A percentile compares a stretch with the other conserved stretches of the same genome.
Evolutionary conservation across 2,888 invertebrate genomes (phyloP).

Genomic region (Drosophila multiciliata): DNA sequence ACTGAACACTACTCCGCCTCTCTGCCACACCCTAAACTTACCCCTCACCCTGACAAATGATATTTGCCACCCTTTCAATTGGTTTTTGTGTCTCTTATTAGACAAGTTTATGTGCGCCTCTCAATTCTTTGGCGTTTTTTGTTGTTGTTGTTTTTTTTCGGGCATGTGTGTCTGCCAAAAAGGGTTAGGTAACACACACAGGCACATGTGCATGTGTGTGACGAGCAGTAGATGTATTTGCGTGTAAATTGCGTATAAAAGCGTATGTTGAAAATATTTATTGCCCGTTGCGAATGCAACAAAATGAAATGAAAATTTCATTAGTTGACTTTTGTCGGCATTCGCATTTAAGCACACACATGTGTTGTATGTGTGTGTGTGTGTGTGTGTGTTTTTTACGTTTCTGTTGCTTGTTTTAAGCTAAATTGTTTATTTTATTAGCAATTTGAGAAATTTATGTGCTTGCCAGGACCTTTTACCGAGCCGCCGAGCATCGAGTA

Average conservation of each 20-base stretch:
- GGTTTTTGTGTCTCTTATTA: constrained; percentile 67
- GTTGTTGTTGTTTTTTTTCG: constrained; percentile 26
- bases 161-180: constrained; percentile 39
- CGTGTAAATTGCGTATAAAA: constrained; percentile 82
- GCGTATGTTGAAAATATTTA: constrained; percentile 83
- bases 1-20: not conserved
- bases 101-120: constrained; percentile 69
- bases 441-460: constrained; percentile 78
- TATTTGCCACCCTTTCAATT: constrained; percentile 44
- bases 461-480: constrained; percentile 23
- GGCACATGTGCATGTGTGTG: constrained; percentile 48
- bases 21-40: not conserved
- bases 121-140: constrained; percentile 63
- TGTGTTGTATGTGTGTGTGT: constrained; percentile 23
- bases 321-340: constrained; percentile 67
- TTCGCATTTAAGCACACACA: constrained; percentile 26
- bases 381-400: constrained; percentile 13
- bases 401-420: constrained; percentile 55
- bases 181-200: constrained; percentile 54
- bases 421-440: constrained; percentile 82
- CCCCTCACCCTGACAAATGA: not conserved
- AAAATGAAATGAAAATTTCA: constrained; percentile 83
- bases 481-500: constrained; percentile 10
- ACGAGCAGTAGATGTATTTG: constrained; percentile 71
- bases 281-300: constrained; percentile 83